phyloP scores from a whole-genome alignment of 2,797 vertebrate genomes.

The Heteromormyrus szaboi region DNA sequence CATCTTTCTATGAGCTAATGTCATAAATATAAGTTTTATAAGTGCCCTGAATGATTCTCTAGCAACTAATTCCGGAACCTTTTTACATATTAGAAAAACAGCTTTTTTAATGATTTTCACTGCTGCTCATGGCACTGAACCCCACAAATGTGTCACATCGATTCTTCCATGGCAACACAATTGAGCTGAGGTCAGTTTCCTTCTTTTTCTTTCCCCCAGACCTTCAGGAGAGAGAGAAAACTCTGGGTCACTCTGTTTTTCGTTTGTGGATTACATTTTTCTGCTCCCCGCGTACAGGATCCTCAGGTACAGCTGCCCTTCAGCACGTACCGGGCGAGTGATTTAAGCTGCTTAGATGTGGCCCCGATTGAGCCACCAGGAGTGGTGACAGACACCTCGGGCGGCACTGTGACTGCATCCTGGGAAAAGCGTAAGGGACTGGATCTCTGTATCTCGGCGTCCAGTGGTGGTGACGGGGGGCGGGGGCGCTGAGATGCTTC shows the following conservation, averaged over 20 bases:
- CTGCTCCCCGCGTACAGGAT: no score
- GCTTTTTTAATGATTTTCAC: background rate
- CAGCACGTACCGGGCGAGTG: background rate
- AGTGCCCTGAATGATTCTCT: background rate
- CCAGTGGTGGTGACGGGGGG: background rate
- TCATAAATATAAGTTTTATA: constrained; percentile 11
- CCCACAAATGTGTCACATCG: background rate
- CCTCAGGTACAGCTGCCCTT: background rate
- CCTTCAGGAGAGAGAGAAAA: background rate
- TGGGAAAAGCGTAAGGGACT: constrained; percentile 4
- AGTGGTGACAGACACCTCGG: constrained; percentile 11
- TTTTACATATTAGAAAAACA: constrained; percentile 9
- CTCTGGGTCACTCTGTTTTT: background rate
- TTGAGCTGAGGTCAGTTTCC: background rate
- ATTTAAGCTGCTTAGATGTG: background rate
- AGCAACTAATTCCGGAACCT: background rate
- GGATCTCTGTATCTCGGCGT: background rate
- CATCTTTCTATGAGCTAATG: background rate
- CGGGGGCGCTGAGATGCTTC: background rate
- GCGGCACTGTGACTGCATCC: constrained; percentile 3
- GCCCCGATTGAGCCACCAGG: background rate
- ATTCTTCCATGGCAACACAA: background rate
- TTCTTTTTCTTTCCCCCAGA: background rate
- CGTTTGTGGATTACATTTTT: background rate
- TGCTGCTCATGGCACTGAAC: background rate